These are phyloP conservation scores for Ailuropoda melanoleuca DNA, from an alignment of 2,113 vertebrate genomes.

Conservation along the genomic window DNA sequence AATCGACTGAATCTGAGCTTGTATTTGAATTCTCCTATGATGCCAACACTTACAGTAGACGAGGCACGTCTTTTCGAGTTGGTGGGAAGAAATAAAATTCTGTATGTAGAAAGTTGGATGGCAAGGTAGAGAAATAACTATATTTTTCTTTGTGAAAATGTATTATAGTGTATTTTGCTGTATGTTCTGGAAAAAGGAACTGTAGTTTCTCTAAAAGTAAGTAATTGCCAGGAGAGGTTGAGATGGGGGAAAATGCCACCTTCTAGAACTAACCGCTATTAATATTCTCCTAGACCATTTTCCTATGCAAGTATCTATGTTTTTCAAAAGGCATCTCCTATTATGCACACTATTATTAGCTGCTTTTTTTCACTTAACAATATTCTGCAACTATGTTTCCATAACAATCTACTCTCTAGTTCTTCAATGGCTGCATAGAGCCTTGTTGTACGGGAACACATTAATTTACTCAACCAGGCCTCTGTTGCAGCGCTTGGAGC, in stretches of 20 bases:
- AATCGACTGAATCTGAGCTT: neutral
- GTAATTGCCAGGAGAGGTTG: neutral
- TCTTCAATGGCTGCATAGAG: neutral
- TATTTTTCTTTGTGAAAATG: conserved; percentile 18
- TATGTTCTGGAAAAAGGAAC: conserved; percentile 35
- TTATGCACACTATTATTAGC: neutral
- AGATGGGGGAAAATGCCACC: neutral
- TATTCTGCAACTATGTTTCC: conserved; percentile 18
- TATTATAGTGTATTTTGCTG: neutral
- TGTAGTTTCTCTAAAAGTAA: neutral
- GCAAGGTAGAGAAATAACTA: neutral
- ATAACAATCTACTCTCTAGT: neutral
- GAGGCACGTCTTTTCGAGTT: neutral
- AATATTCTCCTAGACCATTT: neutral
- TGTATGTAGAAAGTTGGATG: conserved; percentile 3
- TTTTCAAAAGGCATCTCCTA: neutral
- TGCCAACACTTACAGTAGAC: neutral
- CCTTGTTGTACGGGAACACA: neutral
- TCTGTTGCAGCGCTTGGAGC: neutral
- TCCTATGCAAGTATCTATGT: neutral
- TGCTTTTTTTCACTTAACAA: neutral
- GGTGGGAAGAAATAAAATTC: conserved; percentile 3
- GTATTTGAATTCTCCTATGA: neutral
- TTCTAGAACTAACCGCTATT: neutral
- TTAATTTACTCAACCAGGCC: neutral